These are phyloP conservation scores for Coluber constrictor DNA, from an alignment of 2,797 vertebrate species.

Conservation along the genomic window DNA sequence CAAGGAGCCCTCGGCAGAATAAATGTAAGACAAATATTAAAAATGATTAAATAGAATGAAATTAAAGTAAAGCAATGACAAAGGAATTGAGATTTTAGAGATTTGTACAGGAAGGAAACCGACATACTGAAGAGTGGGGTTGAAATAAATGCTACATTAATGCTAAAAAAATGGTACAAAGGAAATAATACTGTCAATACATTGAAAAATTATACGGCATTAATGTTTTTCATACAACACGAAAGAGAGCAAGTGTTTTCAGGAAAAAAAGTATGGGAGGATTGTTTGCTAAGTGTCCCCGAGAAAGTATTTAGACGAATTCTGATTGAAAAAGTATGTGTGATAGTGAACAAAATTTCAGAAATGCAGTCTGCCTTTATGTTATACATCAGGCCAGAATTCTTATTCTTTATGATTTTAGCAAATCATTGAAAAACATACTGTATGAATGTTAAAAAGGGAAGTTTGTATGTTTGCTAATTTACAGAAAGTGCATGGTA, in stretches of 20 bases:
- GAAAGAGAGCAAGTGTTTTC: not conserved
- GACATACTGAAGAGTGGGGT: not conserved
- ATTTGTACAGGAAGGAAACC: not conserved
- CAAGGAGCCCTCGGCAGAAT: not conserved
- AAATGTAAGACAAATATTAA: not conserved
- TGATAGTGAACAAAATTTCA: not conserved
- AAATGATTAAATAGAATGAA: not conserved
- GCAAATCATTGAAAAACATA: not conserved
- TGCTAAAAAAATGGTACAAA: not conserved
- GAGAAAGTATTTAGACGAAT: not conserved
- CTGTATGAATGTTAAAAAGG: not conserved
- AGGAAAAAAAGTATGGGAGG: not conserved
- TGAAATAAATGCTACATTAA: not conserved
- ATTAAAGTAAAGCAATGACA: not conserved
- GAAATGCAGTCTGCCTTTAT: not conserved
- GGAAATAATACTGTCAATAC: not conserved
- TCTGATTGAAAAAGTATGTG: not conserved
- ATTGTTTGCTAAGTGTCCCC: not conserved
- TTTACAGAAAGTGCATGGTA: not conserved
- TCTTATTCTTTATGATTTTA: not conserved
- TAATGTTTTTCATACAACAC: not conserved
- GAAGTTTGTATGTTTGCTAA: not conserved
- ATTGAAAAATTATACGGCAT: not conserved
- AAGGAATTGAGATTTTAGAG: not conserved
- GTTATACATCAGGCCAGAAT: not conserved